Evolutionary conservation across 2,797 vertebrate species (phyloP).

Genomic region (Lemur catta): DNA sequence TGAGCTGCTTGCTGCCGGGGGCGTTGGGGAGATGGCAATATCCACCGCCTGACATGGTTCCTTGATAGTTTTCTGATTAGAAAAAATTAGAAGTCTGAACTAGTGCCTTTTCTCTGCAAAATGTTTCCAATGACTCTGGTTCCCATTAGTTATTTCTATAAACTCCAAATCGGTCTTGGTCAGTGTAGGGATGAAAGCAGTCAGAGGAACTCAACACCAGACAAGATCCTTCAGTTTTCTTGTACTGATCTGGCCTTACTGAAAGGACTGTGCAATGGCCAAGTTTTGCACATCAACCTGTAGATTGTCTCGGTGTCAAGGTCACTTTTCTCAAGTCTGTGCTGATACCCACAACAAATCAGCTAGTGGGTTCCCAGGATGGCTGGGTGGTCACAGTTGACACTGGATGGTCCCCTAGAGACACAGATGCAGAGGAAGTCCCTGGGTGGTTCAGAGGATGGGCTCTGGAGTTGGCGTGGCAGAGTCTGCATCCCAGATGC

Average conservation of each 20-base stretch:
- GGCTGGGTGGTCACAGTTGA: neutral
- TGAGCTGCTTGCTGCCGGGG: neutral
- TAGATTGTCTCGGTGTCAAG: neutral
- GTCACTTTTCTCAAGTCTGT: neutral
- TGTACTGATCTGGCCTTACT: neutral
- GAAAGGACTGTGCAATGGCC: neutral
- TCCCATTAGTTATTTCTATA: constrained; percentile 26
- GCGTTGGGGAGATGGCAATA: neutral
- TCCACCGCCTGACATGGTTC: neutral
- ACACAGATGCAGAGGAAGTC: accelerated
- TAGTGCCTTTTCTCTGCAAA: constrained; percentile 50
- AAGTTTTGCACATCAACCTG: neutral
- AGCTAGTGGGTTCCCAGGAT: neutral
- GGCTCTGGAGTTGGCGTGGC: accelerated
- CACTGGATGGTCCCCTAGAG: neutral
- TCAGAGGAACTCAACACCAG: neutral
- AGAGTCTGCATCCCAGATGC: too few species aligned
- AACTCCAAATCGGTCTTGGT: neutral
- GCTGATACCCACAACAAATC: neutral
- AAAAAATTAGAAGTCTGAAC: constrained; percentile 47
- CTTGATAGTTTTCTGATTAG: constrained; percentile 32
- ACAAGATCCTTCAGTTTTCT: neutral
- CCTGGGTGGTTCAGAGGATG: neutral
- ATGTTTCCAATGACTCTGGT: constrained; percentile 44
- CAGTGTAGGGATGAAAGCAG: neutral